Base-by-base conservation (phyloP, 2,797 vertebrate genomes). In the Myripristis jacobus region DNA sequence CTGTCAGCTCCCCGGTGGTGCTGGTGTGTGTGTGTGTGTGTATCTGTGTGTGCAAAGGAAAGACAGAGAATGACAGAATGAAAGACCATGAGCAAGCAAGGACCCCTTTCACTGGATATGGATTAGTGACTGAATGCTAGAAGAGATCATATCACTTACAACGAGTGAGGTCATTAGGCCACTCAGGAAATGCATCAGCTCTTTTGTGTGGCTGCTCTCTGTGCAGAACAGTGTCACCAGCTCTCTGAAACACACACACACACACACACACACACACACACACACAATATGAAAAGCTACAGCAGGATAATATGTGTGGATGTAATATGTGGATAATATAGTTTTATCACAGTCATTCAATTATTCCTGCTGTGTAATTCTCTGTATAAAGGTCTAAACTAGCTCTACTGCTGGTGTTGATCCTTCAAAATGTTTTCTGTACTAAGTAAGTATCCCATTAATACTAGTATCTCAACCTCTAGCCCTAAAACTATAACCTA, bases 221-320 rank as follows among this genome's bases (percentile, higher is more conserved):
- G 69, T 71, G 79, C 91, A 94, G 88, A 95, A 95, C 46, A 95
- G 79, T 44, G 93, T 94, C 71, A 89, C 94, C 88, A 95, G 83
- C 89, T 95, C 94, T 74, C 94, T 95, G 87, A 79, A 82, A 89
- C 13, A 91, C 48, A 85, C 48, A 77, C 38, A 80, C 18, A 79
- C 12, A 46, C 24, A 70, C 13, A 22, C 18, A 41, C 44, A 56
- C 38, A 25, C 70, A 56, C 44, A 29, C 18, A 25, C n/a, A 60
- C 29, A 67, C 22, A 48, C 38, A 53, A 0, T 21, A 44, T 75
- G 48, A 68, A 36, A 56, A 61, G 51, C 0, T 21, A 43, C 9
- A 18, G 50, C 53, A 29, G n/a, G 57, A 58, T 9, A 73, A n/a
- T n/a, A n/a, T n/a, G n/a, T n/a, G n/a, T n/a, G n/a, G n/a, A n/a